These are phyloP conservation scores for Strigamia maritima DNA, from an alignment of 2,888 invertebrate genomes.

Conservation along the genomic window DNA sequence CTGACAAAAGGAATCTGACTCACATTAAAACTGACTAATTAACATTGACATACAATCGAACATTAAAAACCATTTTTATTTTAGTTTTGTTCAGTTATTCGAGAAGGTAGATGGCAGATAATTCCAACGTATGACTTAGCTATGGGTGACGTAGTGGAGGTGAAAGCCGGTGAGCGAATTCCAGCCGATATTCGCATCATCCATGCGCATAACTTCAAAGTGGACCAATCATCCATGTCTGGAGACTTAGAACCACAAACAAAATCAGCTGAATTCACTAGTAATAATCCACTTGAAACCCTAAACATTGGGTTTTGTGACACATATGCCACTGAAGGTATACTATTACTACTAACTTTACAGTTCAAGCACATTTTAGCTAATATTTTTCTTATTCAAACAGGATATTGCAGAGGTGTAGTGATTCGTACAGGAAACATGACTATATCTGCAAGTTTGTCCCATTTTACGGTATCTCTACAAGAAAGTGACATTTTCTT, in stretches of 20 bases:
- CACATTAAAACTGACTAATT: too few species aligned
- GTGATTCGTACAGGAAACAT: constrained; percentile 93
- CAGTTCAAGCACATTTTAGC: too few species aligned
- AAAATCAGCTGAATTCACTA: constrained; percentile 82
- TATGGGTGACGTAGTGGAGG: constrained; percentile 95
- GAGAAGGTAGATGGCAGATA: constrained; percentile 56
- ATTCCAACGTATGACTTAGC: constrained; percentile 64
- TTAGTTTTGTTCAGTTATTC: constrained; percentile 81
- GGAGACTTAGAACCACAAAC: constrained; percentile 95
- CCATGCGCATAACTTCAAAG: constrained; percentile 91
- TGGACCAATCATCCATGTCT: constrained; percentile 89
- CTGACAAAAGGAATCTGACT: too few species aligned
- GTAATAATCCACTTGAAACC: constrained; percentile 91
- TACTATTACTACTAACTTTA: too few species aligned
- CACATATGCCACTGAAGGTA: constrained; percentile 91
- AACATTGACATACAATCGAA: too few species aligned
- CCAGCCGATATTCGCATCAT: constrained; percentile 97
- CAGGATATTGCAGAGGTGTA: constrained; percentile 74
- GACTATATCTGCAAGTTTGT: constrained; percentile 94
- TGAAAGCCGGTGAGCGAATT: constrained; percentile 97
- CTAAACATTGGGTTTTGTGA: constrained; percentile 94
- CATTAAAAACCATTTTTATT: too few species aligned
- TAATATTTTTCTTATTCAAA: too few species aligned
- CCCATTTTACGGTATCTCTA: constrained; percentile 86
- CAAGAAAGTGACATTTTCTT: constrained; percentile 97